Evolutionary conservation across 2,113 vertebrate genomes (phyloP), one percentile per base, ranked within the genome.

Genomic region (Corythaixoides concolor): DNA sequence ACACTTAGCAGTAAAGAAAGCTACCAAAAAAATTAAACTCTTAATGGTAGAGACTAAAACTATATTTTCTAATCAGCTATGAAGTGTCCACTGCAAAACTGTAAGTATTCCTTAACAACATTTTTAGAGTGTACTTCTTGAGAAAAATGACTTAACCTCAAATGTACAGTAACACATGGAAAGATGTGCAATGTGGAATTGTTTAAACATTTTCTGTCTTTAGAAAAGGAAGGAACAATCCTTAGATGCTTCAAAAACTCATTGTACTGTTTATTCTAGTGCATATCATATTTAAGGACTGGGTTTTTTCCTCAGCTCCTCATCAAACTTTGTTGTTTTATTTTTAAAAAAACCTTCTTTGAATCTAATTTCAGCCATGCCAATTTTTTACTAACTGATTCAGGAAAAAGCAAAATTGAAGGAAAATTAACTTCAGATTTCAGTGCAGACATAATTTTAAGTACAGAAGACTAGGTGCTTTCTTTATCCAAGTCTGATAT

Each of bases 71-170:
- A 24, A 43, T 33, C 8, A 23, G 23, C 6, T 76, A 43, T 58
- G 52, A 72, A 73, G 39, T 50, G 8, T 30, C n/a, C 20, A 15
- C 13, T 58, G 15, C 11, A 64, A 84, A 86, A 43, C 26, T 43
- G 0, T 32, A 32, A 6, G 2, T 39, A 33, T 39, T 80, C 13
- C 20, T 73, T 43, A 53, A 52, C 2, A 23, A 7, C 6, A 45
- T 6, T 68, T 87, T 59, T 77, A 55, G 23, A 58, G 17, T 1
- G 0, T 28, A 4, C 3, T 81, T 72, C 58, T 67, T 85, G 32
- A 18, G 17, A 88, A 92, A 92, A 35, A 4, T 58, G 20, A 63
- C 58, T 86, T 64, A 58, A 80, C 28, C 9, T 73, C 43, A 81
- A 81, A 59, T 8, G 1, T 28, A 45, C 15, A 56, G 33, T 9